Base-by-base conservation (phyloP, 2,888 invertebrate genomes). In the Watsonalla cultraria region DNA sequence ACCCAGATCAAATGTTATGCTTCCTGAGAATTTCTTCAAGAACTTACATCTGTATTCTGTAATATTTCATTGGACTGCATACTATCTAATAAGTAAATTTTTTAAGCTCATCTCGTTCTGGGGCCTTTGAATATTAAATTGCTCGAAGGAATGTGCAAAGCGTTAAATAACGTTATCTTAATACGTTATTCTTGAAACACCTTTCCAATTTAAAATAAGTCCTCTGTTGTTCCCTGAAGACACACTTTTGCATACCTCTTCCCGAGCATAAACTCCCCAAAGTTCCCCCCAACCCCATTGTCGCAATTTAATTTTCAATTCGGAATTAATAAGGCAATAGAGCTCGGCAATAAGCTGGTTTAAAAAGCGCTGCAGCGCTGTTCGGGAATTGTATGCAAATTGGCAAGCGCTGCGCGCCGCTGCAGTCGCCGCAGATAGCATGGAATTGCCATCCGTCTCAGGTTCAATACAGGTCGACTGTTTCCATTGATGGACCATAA, bases 371-470 rank as follows among this genome's bases (percentile, higher is more conserved):
- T 49, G 39, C 35, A 49, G 49, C 49, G 49, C 37, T 39, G 37
- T 11, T 35, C 37, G 14, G 14, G 39, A 49, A 49, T 49, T 37
- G 34, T 37, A 49, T 49, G 49, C 49, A 49, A 49, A 49, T 49
- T 14, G 11, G 42, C 42, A 11, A 42, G 42, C 42, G 42, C 42
- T 39, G 48, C 48, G 35, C 48, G n/a, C 35, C 48, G 48, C 48
- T 48, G 49, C 49, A 49, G 49, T 39, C 37, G 49, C 37, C 37
- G 49, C 49, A 49, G 49, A 49, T 49, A 49, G 49, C 49, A 37
- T 13, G 13, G 35, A 51, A 58, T 55, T 58, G 55, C 55, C 54
- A 53, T 54, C 51, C 53, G 53, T 55, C 58, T 55, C 50, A 14
- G 47, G 24, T 45, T 35, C 50, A 47, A 55, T 55, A 55, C 37